Percentiles rank a stretch among this genome's conserved stretches.
Evolutionary conservation across 2,888 invertebrate species (phyloP).

Genomic region (Junonia oenone): DNA sequence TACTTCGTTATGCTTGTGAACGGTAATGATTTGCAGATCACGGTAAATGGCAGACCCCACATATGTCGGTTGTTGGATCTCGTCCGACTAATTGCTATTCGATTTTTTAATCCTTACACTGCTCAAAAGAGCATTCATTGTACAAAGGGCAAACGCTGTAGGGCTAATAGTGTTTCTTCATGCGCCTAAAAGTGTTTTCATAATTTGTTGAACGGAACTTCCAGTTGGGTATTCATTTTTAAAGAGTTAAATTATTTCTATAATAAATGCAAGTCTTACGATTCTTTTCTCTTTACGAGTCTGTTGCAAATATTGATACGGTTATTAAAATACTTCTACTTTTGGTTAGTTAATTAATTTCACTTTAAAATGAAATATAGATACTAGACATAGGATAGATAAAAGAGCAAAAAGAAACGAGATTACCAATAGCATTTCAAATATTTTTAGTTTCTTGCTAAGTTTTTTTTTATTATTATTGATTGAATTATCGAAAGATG

Average conservation of each 20-base stretch:
- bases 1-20: constrained; percentile 8
- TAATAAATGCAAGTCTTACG: no score
- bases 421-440: no score
- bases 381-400: no score
- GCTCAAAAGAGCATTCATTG: constrained; percentile 18
- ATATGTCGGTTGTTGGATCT: constrained; percentile 4
- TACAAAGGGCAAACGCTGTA: neutral
- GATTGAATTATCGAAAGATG: no score
- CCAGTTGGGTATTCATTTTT: neutral
- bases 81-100: constrained; percentile 21
- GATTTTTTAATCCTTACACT: constrained; percentile 16
- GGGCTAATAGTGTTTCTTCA: neutral
- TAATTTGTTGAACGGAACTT: neutral
- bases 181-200: neutral
- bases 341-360: no score
- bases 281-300: no score
- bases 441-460: no score
- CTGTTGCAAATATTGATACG: no score
- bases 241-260: neutral
- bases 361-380: no score
- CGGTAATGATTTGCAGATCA: constrained; percentile 17
- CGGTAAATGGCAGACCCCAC: constrained; percentile 5
- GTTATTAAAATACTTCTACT: no score
- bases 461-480: no score
- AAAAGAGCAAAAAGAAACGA: no score